Conservation (phyloP, 1,140 invertebrate species). For the Ooceraea biroi region DNA sequence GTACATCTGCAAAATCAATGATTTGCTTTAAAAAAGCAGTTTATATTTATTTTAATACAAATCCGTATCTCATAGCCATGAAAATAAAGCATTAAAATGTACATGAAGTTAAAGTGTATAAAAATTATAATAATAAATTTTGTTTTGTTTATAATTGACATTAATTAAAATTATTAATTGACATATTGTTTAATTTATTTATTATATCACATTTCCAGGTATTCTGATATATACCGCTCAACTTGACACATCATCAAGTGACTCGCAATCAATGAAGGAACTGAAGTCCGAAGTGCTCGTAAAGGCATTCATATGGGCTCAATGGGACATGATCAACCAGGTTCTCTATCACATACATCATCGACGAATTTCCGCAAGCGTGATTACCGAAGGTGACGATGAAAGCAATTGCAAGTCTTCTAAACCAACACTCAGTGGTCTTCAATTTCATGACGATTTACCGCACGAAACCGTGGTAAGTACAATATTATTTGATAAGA, state of each 20-base stretch:
- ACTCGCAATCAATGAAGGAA: constrained; percentile 72
- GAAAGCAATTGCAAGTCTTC: constrained; percentile 87
- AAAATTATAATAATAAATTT: neutral
- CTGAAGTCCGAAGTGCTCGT: constrained; percentile 89
- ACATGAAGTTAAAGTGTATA: neutral
- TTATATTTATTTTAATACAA: constrained; percentile 28
- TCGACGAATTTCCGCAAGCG: constrained; percentile 88
- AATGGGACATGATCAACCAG: constrained; percentile 92
- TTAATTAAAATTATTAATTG: neutral
- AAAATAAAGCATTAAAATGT: neutral
- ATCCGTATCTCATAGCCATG: neutral
- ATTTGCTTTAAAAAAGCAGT: neutral
- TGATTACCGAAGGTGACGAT: constrained; percentile 89
- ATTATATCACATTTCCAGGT: constrained; percentile 65
- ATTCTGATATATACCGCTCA: constrained; percentile 80
- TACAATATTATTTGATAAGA: constrained; percentile 52
- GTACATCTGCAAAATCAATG: neutral
- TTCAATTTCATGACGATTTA: constrained; percentile 94
- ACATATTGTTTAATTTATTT: constrained; percentile 39
- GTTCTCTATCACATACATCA: constrained; percentile 93
- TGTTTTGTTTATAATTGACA: constrained; percentile 11
- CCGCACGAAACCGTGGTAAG: constrained; percentile 94
- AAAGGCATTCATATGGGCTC: constrained; percentile 92
- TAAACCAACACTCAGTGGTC: constrained; percentile 91
- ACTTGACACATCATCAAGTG: constrained; percentile 69